Evolutionary conservation across 1,140 invertebrate species (phyloP), one percentile per base, ranked within the genome.

Genomic region (Lepidurus couesii): DNA sequence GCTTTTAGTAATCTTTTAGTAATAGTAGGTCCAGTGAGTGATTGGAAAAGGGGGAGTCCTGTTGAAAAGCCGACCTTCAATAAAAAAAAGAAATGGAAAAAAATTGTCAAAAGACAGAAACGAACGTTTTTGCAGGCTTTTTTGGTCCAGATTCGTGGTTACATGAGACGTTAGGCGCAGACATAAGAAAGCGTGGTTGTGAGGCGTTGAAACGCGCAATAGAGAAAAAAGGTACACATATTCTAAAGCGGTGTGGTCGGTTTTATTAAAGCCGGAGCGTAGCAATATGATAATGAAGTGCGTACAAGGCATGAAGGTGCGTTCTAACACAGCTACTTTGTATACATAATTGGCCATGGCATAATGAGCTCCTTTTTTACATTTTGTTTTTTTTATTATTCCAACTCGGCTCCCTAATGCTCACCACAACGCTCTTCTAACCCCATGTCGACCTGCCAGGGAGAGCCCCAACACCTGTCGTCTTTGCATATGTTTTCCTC

Each of bases 221-320:
- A 34, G 34, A 34, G 3, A 34, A 34, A 34, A 34, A 0, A 2
- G 34, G 34, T 34, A 34, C 2, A 34, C 2, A 34, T 4, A 34
- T 4, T 6, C 0, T 21, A 65, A 65, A 65, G 53, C 53, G 53
- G 53, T 65, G 53, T 65, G 53, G 53, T 65, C 53, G 53, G 53
- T 65, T 65, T 65, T 65, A 65, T 65, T 65, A 21, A 65, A 65
- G 53, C 9, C 21, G n/a, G 53, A 65, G 53, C 53, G 53, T 65
- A 65, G 53, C 53, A 65, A 65, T 65, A 65, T 65, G 53, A 65
- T 65, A 65, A 65, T 65, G 53, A 65, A 65, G 53, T 65, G 53
- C 53, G 53, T 65, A 65, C 53, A 65, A 65, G 53, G 53, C 53
- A 65, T 65, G 53, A 65, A 65, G 53, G 53, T 65, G 53, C 53